Evolutionary conservation across 2,888 invertebrate species (phyloP).

Genomic region (Trachelus iudaicus): DNA sequence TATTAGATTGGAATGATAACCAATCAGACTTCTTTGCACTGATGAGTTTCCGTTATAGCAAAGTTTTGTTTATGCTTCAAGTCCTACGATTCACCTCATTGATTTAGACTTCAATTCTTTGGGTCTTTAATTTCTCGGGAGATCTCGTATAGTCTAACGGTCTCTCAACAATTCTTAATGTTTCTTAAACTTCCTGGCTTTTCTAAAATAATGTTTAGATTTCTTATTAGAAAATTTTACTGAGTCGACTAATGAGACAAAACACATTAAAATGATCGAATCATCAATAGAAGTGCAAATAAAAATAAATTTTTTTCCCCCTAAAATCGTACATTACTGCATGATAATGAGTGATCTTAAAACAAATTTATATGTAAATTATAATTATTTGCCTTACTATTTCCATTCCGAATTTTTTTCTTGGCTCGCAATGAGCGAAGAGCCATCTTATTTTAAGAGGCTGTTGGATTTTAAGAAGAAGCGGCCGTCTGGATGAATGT

Average conservation of each 20-base stretch:
- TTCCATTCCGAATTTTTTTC: neutral
- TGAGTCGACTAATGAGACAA: neutral
- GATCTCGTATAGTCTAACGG: no score
- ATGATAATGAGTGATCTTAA: neutral
- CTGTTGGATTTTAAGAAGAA: neutral
- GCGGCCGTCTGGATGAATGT: neutral
- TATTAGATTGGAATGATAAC: no score
- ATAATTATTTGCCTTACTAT: neutral
- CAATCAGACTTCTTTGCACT: no score
- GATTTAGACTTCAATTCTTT: no score
- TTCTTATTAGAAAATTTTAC: neutral
- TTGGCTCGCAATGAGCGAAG: neutral
- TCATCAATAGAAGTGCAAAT: neutral
- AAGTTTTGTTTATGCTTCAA: no score
- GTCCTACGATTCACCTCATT: no score
- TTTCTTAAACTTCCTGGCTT: neutral
- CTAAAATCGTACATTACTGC: neutral
- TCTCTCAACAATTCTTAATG: neutral
- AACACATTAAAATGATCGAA: no score
- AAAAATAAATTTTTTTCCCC: neutral
- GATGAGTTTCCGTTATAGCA: no score
- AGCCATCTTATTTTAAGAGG: neutral
- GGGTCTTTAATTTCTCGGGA: no score
- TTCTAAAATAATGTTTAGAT: neutral
- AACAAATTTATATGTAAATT: neutral